Evolutionary conservation across 2,888 invertebrate genomes (phyloP).

Genomic region (Mesodorylaimus sp.): DNA sequence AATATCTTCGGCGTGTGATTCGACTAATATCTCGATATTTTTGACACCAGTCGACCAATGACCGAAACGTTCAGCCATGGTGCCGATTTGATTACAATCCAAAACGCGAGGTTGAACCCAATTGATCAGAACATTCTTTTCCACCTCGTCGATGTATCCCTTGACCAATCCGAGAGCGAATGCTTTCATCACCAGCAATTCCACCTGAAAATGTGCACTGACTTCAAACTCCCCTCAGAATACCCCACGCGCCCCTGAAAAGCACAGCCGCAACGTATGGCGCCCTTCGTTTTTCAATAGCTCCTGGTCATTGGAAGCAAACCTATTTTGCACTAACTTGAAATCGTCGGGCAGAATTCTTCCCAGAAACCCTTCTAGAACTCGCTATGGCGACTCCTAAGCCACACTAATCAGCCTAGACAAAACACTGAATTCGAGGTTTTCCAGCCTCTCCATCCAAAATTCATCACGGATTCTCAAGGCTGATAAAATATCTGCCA

Average conservation of each 20-base stretch:
- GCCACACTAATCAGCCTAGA: no score
- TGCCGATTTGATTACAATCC: constrained; percentile 48
- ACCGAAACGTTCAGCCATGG: constrained; percentile 51
- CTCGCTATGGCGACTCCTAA: no score
- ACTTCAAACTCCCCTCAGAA: constrained; percentile 3
- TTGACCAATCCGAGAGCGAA: constrained; percentile 76
- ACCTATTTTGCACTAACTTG: no score
- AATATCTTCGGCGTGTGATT: constrained; percentile 57
- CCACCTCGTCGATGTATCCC: constrained; percentile 42
- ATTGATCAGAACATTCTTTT: constrained; percentile 51
- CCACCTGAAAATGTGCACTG: constrained; percentile 60
- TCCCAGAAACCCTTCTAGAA: no score
- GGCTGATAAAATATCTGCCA: no score
- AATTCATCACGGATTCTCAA: no score
- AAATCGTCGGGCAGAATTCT: no score
- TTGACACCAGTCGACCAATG: constrained; percentile 55
- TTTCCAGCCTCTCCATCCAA: no score
- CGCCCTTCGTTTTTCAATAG: no score
- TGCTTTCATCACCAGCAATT: constrained; percentile 91
- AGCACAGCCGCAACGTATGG: background rate
- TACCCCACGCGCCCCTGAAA: background rate
- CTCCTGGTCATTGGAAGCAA: no score
- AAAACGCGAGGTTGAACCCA: constrained; percentile 70
- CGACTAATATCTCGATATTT: constrained; percentile 51
- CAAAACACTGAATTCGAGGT: no score